phyloP scores from a whole-genome alignment of 1,140 invertebrate species.

The Scylla paramamosain region DNA sequence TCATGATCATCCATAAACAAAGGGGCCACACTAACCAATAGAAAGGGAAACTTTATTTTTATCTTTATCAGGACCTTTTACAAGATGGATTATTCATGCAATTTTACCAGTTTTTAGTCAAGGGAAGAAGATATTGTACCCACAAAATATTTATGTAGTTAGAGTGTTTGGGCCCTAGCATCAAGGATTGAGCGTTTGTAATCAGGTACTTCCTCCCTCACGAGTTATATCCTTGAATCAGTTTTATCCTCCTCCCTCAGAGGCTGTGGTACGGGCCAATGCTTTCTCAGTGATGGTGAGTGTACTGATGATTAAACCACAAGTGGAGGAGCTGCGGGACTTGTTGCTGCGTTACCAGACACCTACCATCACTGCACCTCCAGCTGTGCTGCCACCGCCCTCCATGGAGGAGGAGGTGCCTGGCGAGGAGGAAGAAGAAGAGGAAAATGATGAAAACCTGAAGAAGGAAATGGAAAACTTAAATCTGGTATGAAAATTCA shows the following conservation, averaged over 20 bases:
- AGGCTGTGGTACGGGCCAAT: slow-evolving; percentile 76
- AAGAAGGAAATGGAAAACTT: slow-evolving; percentile 49
- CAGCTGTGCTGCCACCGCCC: background rate
- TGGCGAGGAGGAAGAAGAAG: slow-evolving; percentile 65
- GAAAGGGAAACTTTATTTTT: too few species aligned
- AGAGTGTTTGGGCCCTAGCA: too few species aligned
- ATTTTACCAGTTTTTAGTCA: too few species aligned
- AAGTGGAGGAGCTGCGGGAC: slow-evolving; percentile 67
- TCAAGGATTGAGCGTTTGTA: too few species aligned
- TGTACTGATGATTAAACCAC: slow-evolving; percentile 75
- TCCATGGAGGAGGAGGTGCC: slow-evolving; percentile 65
- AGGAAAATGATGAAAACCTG: slow-evolving; percentile 1
- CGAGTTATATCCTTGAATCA: too few species aligned
- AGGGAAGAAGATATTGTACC: too few species aligned
- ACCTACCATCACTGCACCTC: background rate
- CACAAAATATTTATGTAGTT: too few species aligned
- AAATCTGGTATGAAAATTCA: slow-evolving; percentile 47
- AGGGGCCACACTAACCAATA: too few species aligned
- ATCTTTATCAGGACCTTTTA: too few species aligned
- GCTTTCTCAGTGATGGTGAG: slow-evolving; percentile 76
- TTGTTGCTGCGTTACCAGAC: slow-evolving; percentile 69
- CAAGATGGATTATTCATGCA: too few species aligned
- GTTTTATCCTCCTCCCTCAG: slow-evolving; percentile 21
- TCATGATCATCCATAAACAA: too few species aligned
- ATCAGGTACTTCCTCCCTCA: too few species aligned